Conservation (phyloP, 2,888 invertebrate genomes). For the Pristionchus exspectatus region DNA sequence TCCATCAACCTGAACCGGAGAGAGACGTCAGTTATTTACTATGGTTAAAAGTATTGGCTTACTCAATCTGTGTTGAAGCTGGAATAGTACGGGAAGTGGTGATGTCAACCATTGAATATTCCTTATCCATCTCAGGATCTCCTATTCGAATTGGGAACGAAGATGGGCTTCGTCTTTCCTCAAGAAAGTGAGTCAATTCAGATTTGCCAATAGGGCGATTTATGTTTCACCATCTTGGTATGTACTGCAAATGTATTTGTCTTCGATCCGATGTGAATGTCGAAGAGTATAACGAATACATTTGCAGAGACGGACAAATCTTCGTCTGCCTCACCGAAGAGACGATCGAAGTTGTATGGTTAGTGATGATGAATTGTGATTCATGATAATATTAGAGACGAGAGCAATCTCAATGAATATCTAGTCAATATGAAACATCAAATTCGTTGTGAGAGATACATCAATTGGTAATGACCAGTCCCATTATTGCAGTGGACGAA, state of each 20-base stretch:
- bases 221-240: neutral
- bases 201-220: neutral
- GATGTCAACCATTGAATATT: neutral
- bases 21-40: slow-evolving; percentile 12
- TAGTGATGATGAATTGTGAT: neutral
- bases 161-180: neutral
- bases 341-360: neutral
- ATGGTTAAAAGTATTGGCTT: too few relatives aligned
- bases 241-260: neutral
- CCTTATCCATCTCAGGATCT: neutral
- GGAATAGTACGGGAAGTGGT: too few relatives aligned
- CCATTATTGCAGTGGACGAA: neutral
- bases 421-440: neutral
- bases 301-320: neutral
- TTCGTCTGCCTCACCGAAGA: neutral
- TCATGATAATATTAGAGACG: neutral
- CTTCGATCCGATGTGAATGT: too few relatives aligned
- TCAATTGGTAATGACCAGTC: neutral
- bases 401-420: neutral
- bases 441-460: neutral
- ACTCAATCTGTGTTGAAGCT: too few relatives aligned
- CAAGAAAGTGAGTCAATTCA: too few relatives aligned
- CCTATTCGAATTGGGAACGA: neutral
- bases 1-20: neutral
- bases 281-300: too few relatives aligned